Conservation (phyloP, 2,888 invertebrate species). For the Perithous albicinctus region DNA sequence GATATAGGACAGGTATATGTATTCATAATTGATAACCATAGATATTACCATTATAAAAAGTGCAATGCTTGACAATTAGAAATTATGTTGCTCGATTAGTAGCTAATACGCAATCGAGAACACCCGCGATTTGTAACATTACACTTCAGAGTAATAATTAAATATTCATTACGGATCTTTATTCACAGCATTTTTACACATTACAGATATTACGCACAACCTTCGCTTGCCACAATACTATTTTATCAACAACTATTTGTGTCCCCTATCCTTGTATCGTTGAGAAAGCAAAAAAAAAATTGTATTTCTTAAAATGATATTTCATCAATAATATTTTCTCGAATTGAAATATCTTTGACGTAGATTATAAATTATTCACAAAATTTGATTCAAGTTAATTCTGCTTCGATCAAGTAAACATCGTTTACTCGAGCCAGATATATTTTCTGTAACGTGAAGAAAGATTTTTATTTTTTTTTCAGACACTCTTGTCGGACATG, state of each 20-base stretch:
- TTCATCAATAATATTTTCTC: background rate
- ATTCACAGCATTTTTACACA: slow-evolving; percentile 11
- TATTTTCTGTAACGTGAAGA: background rate
- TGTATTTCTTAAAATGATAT: background rate
- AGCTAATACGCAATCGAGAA: background rate
- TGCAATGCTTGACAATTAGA: background rate
- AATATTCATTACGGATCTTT: slow-evolving; percentile 23
- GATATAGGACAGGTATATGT: background rate
- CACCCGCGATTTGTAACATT: slow-evolving; percentile 22
- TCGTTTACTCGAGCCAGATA: background rate
- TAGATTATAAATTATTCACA: slow-evolving; percentile 9
- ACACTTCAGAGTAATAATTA: slow-evolving; percentile 27
- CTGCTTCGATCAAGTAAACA: background rate
- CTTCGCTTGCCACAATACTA: background rate
- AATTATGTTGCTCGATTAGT: background rate
- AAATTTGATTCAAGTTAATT: slow-evolving; percentile 1
- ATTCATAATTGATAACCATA: background rate
- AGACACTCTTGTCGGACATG: slow-evolving; percentile 82
- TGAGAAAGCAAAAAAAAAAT: background rate
- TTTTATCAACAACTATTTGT: background rate
- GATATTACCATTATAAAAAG: background rate
- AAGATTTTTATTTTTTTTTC: too few relatives aligned
- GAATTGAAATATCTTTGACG: background rate
- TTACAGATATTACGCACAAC: background rate
- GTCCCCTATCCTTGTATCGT: background rate